These are phyloP conservation scores for Embiotoca jacksoni DNA, from an alignment of 2,113 vertebrate genomes.

Conservation along the genomic window DNA sequence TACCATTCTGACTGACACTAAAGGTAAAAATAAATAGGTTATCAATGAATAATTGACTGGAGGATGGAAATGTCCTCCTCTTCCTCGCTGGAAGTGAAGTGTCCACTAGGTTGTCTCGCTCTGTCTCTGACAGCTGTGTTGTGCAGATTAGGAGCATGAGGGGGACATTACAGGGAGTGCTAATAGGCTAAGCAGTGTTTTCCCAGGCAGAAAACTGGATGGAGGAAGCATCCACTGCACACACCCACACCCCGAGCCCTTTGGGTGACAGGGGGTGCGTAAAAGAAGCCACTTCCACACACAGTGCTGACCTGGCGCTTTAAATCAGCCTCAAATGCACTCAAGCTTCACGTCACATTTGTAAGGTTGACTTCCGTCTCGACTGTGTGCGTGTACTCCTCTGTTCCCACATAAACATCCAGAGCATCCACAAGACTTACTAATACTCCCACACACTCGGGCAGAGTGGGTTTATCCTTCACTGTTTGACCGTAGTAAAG, in stretches of 20 bases:
- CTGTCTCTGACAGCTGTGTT: constrained; percentile 65
- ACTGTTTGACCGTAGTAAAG: constrained; percentile 81
- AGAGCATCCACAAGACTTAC: constrained; percentile 21
- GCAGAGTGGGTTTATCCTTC: constrained; percentile 71
- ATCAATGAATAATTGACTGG: constrained; percentile 86
- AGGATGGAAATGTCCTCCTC: constrained; percentile 49
- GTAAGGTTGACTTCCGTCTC: constrained; percentile 88
- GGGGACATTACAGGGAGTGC: constrained; percentile 64
- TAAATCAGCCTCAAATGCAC: constrained; percentile 92
- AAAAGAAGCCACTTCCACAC: constrained; percentile 86
- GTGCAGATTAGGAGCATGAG: constrained; percentile 69
- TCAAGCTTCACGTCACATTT: constrained; percentile 94
- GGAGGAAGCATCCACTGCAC: constrained; percentile 68
- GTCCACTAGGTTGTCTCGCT: constrained; percentile 68
- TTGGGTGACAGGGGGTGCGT: constrained; percentile 89
- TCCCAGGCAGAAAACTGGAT: constrained; percentile 74
- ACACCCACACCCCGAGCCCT: constrained; percentile 79
- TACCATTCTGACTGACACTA: constrained; percentile 78
- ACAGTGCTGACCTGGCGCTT: constrained; percentile 88
- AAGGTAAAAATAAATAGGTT: constrained; percentile 84
- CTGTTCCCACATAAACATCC: constrained; percentile 29
- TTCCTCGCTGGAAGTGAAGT: constrained; percentile 54
- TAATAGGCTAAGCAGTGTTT: constrained; percentile 81
- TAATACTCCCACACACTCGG: constrained; percentile 26
- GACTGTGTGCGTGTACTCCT: constrained; percentile 73